Percentiles rank a stretch among this genome's conserved stretches.
These are phyloP conservation scores for Beaufortia kweichowensis DNA, from an alignment of 2,113 vertebrate species.

Conservation along the genomic window DNA sequence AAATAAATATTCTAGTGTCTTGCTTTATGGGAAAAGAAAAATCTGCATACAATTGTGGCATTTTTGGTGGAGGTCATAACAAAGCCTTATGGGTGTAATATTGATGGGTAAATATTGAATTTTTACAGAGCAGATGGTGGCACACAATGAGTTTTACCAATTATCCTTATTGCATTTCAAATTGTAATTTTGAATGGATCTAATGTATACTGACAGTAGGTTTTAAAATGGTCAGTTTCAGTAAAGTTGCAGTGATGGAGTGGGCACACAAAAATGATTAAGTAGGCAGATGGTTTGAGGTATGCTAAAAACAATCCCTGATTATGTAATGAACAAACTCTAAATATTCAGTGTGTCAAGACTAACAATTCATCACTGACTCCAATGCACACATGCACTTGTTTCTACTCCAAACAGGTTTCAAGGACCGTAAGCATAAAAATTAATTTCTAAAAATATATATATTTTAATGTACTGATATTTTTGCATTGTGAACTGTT, in stretches of 20 bases:
- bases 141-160: background rate
- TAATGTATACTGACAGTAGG: background rate
- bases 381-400: background rate
- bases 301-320: background rate
- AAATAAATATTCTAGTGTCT: background rate
- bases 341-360: background rate
- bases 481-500: conserved; percentile 60
- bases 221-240: background rate
- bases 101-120: background rate
- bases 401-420: conserved; percentile 12
- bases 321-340: background rate
- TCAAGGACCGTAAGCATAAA: conserved; percentile 16
- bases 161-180: background rate
- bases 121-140: background rate
- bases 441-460: background rate
- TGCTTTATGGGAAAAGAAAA: background rate
- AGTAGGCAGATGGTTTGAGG: background rate
- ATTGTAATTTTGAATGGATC: background rate
- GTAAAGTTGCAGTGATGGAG: background rate
- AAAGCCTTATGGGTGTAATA: background rate
- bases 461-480: conserved; percentile 42
- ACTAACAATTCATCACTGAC: background rate
- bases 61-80: background rate
- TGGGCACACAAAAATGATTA: background rate
- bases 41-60: background rate